A percentile compares a stretch with the other conserved stretches of the same genome.
These are phyloP conservation scores for Ectemnius cavifrons DNA, from an alignment of 2,888 invertebrate genomes.

Conservation along the genomic window DNA sequence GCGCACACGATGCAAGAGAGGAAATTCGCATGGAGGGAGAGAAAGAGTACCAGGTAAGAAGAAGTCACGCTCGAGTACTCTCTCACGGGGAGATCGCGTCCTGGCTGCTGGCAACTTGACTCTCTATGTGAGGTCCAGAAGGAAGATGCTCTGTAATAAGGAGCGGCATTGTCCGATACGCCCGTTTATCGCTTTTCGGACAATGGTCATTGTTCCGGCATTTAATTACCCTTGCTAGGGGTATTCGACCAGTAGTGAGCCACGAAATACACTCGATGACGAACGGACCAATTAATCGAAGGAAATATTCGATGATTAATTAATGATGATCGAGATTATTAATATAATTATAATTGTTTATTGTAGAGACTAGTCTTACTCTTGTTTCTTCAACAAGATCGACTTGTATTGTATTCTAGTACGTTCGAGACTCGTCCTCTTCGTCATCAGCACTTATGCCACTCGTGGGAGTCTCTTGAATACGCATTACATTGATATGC, in stretches of 20 bases:
- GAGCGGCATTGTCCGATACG: conserved; percentile 46
- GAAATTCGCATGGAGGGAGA: conserved; percentile 6
- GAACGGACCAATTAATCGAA: no score
- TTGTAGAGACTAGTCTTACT: no score
- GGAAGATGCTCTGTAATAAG: conserved; percentile 50
- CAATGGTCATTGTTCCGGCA: conserved; percentile 57
- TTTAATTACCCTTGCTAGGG: conserved; percentile 48
- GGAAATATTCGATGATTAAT: no score
- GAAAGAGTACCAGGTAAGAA: conserved; percentile 19
- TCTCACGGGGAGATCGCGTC: conserved; percentile 17
- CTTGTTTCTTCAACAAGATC: no score
- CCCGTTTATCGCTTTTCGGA: conserved; percentile 52
- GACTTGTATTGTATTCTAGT: no score
- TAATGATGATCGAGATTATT: no score
- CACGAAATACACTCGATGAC: conserved; percentile 32
- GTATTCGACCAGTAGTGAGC: background rate
- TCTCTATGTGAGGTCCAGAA: conserved; percentile 47
- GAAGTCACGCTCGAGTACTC: conserved; percentile 45
- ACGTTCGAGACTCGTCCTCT: no score
- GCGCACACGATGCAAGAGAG: background rate
- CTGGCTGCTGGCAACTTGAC: conserved; percentile 46
- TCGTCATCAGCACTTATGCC: no score
- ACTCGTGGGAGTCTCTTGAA: conserved; percentile 49
- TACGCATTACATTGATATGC: no score
- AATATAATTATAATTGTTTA: no score